phyloP scores from a whole-genome alignment of 2,113 vertebrate genomes.

The Spheniscus mendiculus region DNA sequence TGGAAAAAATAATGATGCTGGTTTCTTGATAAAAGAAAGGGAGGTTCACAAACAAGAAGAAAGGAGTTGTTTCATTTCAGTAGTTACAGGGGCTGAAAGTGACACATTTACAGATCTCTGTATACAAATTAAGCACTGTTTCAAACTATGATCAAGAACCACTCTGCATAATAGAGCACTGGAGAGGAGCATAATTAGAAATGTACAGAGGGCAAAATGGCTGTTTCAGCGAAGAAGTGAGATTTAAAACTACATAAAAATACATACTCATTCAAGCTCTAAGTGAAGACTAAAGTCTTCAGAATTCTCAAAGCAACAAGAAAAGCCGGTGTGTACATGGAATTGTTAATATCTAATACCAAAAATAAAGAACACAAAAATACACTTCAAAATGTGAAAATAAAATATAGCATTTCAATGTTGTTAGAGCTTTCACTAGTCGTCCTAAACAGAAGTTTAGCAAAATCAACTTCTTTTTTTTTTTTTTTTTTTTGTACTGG shows the following conservation, averaged over 20 bases:
- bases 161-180: background rate
- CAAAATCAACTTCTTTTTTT: background rate
- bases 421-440: background rate
- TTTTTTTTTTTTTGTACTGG: background rate
- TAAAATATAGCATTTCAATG: background rate
- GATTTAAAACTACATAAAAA: background rate
- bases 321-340: fast-evolving
- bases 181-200: background rate
- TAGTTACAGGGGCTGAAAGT: background rate
- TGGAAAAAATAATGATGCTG: background rate
- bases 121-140: background rate
- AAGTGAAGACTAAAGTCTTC: background rate
- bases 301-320: background rate
- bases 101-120: background rate
- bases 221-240: background rate
- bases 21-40: background rate
- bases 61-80: background rate
- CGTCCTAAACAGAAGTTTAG: background rate
- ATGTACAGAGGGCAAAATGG: background rate
- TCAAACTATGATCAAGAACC: background rate
- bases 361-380: background rate
- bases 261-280: background rate
- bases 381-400: background rate
- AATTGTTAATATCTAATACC: background rate
- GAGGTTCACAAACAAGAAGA: background rate